These are phyloP conservation scores for Saturnia japonica DNA, from an alignment of 2,888 invertebrate genomes.

Conservation along the genomic window DNA sequence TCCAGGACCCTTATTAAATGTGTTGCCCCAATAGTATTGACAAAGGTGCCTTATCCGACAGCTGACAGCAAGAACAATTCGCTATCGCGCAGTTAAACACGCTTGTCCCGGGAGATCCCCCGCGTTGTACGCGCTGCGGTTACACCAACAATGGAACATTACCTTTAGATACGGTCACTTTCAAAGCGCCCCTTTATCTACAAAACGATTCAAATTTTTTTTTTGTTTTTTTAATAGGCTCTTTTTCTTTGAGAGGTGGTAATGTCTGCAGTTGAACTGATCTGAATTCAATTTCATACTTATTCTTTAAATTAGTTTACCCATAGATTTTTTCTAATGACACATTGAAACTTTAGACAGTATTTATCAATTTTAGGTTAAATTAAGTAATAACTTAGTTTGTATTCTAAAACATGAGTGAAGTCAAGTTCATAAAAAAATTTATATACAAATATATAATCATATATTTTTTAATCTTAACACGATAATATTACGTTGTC, in stretches of 20 bases:
- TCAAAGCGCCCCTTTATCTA: not conserved
- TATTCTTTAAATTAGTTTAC: not conserved
- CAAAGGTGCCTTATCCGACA: conserved; percentile 19
- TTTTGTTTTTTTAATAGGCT: not conserved
- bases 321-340: not conserved
- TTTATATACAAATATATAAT: too few species aligned
- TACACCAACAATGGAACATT: not conserved
- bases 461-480: too few species aligned
- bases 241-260: not conserved
- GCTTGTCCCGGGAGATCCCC: conserved; percentile 1
- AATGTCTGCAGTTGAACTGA: not conserved
- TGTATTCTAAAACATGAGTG: not conserved
- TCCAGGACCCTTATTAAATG: conserved; percentile 14
- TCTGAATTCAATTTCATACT: not conserved
- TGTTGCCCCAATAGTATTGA: conserved; percentile 17
- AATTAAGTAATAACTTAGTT: not conserved
- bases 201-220: not conserved
- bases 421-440: not conserved
- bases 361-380: not conserved
- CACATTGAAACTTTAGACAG: not conserved
- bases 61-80: conserved; percentile 14
- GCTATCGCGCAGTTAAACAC: conserved; percentile 4
- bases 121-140: not conserved
- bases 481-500: too few species aligned
- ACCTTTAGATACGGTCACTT: conserved; percentile 1